A percentile compares a stretch with the other conserved stretches of the same genome.
These are phyloP conservation scores for Caenorhabditis inopinata DNA, from an alignment of 1,140 invertebrate species.

Conservation along the genomic window DNA sequence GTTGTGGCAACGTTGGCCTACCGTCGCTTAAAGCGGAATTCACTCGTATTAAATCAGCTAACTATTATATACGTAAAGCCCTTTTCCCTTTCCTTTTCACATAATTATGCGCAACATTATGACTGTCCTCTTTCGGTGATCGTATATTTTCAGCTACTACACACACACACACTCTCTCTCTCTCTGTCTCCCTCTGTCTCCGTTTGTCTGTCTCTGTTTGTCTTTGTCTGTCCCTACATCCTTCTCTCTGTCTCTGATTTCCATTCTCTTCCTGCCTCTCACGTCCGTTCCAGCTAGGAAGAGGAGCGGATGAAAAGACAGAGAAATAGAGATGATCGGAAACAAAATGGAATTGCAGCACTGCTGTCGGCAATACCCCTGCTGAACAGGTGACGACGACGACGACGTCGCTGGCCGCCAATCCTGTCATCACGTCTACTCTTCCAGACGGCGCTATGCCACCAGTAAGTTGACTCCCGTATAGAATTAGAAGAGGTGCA, in stretches of 20 bases:
- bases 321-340: background rate
- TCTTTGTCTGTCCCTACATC: no score
- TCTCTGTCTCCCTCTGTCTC: no score
- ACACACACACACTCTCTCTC: no score
- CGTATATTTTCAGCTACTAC: conserved; percentile 15
- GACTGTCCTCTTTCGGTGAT: background rate
- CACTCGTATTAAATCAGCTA: conserved; percentile 13
- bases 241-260: background rate
- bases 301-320: background rate
- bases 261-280: background rate
- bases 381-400: background rate
- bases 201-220: no score
- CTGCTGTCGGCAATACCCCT: background rate
- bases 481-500: no score
- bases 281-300: background rate
- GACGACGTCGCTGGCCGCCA: background rate
- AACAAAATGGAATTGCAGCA: conserved; percentile 6
- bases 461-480: background rate
- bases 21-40: background rate
- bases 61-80: background rate
- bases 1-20: no score
- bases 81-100: background rate
- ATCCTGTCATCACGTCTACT: background rate
- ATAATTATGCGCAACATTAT: conserved; percentile 32
- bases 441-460: background rate